Evolutionary conservation across 1,140 invertebrate species (phyloP).

Genomic region (Penaeus indicus): DNA sequence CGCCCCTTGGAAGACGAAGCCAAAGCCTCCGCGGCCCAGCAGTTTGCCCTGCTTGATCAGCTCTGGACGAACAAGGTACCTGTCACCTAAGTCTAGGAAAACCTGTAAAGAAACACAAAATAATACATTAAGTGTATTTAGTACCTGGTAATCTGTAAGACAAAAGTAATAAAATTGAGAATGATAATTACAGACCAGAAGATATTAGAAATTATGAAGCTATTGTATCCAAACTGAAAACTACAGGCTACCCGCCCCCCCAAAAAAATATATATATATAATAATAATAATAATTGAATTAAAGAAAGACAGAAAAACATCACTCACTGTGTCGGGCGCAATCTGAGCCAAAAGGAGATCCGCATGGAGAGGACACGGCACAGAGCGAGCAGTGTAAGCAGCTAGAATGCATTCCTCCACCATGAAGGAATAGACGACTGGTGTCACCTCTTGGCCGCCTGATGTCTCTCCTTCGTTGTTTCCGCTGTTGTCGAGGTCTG

Average conservation of each 20-base stretch:
- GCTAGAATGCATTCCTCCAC: constrained; percentile 96
- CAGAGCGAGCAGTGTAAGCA: constrained; percentile 80
- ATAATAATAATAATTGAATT: constrained; percentile 7
- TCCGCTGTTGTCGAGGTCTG: constrained; percentile 71
- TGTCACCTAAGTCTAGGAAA: constrained; percentile 77
- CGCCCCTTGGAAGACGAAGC: constrained; percentile 91
- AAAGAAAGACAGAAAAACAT: constrained; percentile 41
- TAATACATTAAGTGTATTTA: background rate
- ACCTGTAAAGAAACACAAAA: constrained; percentile 25
- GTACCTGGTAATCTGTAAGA: no score
- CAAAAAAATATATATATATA: constrained; percentile 21
- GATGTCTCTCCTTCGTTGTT: constrained; percentile 62
- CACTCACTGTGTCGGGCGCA: constrained; percentile 84
- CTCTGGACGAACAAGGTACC: constrained; percentile 83
- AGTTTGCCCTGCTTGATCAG: constrained; percentile 83
- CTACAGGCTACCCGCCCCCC: no score
- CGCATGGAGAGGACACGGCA: constrained; percentile 82
- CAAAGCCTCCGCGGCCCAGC: constrained; percentile 96
- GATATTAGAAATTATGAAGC: no score
- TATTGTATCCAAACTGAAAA: no score
- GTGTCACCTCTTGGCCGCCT: constrained; percentile 65
- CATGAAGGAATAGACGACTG: constrained; percentile 75
- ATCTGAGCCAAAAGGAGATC: constrained; percentile 81
- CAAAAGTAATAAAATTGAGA: no score
- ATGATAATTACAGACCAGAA: no score